phyloP scores from a whole-genome alignment of 2,113 vertebrate species.

The Pristiophorus japonicus region DNA sequence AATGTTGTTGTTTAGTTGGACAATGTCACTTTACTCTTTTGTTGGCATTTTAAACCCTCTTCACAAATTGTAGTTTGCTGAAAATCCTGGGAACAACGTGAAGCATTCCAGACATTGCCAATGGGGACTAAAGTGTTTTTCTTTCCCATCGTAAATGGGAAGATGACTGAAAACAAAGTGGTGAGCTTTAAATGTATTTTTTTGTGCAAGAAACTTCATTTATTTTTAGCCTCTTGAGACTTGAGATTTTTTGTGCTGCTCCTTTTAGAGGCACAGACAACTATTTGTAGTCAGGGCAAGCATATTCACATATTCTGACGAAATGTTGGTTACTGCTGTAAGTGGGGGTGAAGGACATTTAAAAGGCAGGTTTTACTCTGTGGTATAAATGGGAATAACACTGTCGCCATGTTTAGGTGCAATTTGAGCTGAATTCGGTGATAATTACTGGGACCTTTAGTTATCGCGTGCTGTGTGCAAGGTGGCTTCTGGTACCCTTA shows the following conservation, averaged over 20 bases:
- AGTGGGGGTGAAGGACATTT: too few species aligned
- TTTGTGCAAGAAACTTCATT: background rate
- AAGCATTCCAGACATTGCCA: background rate
- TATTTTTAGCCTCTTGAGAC: background rate
- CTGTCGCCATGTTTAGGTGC: too few species aligned
- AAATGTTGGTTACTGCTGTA: too few species aligned
- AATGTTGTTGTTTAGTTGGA: slow-evolving; percentile 19
- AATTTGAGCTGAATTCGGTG: too few species aligned
- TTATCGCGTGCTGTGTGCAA: too few species aligned
- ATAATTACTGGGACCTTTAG: too few species aligned
- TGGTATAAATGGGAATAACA: too few species aligned
- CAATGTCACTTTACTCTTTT: slow-evolving; percentile 13
- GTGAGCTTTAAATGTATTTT: background rate
- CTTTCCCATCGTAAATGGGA: background rate
- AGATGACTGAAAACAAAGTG: background rate
- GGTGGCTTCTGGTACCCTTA: too few species aligned
- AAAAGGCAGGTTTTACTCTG: too few species aligned
- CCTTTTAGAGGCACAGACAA: background rate
- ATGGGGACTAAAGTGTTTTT: background rate
- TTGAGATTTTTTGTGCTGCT: background rate
- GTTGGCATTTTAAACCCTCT: slow-evolving; percentile 20
- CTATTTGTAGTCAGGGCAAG: background rate
- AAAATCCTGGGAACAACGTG: background rate
- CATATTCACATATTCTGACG: too few species aligned
- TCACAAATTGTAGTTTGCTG: slow-evolving; percentile 9